Evolutionary conservation across 1,140 invertebrate species (phyloP).

Genomic region (Onthophagus taurus): DNA sequence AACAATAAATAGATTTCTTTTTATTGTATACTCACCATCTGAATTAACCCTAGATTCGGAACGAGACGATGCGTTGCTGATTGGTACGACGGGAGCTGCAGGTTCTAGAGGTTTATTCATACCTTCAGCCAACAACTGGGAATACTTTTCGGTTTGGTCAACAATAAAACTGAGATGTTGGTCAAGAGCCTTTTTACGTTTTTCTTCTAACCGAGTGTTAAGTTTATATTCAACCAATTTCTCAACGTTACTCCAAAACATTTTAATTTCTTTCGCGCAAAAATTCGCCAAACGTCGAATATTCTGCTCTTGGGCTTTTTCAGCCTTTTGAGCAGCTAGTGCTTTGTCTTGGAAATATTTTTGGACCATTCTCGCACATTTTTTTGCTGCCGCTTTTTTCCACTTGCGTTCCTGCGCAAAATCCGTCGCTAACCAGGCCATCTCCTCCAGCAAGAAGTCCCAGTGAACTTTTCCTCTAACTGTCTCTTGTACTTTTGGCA

Average conservation of each 20-base stretch:
- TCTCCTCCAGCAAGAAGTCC: slow-evolving; percentile 98
- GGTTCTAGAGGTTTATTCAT: slow-evolving; percentile 50
- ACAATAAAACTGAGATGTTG: slow-evolving; percentile 97
- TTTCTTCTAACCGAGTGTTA: slow-evolving; percentile 84
- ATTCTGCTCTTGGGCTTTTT: slow-evolving; percentile 83
- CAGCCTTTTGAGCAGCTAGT: slow-evolving; percentile 75
- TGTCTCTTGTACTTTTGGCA: slow-evolving; percentile 90
- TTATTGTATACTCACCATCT: slow-evolving; percentile 43
- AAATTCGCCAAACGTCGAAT: slow-evolving; percentile 79
- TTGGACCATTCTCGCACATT: slow-evolving; percentile 84
- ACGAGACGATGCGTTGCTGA: slow-evolving; percentile 34
- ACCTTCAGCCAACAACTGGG: slow-evolving; percentile 76
- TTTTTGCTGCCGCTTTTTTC: slow-evolving; percentile 93
- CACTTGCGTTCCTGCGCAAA: slow-evolving; percentile 96
- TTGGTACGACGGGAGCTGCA: slow-evolving; percentile 10
- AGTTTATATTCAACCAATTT: slow-evolving; percentile 96
- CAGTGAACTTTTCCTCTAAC: slow-evolving; percentile 88
- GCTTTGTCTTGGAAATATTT: slow-evolving; percentile 95
- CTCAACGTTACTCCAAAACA: slow-evolving; percentile 95
- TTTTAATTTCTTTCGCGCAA: slow-evolving; percentile 87
- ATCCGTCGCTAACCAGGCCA: slow-evolving; percentile 95
- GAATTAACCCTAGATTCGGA: slow-evolving; percentile 40
- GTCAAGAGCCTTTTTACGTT: slow-evolving; percentile 91
- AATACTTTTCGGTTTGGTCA: slow-evolving; percentile 97
- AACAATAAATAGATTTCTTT: too few species aligned